Evolutionary conservation across 2,113 vertebrate genomes (phyloP).

Genomic region (Nycticryphes semicollaris): DNA sequence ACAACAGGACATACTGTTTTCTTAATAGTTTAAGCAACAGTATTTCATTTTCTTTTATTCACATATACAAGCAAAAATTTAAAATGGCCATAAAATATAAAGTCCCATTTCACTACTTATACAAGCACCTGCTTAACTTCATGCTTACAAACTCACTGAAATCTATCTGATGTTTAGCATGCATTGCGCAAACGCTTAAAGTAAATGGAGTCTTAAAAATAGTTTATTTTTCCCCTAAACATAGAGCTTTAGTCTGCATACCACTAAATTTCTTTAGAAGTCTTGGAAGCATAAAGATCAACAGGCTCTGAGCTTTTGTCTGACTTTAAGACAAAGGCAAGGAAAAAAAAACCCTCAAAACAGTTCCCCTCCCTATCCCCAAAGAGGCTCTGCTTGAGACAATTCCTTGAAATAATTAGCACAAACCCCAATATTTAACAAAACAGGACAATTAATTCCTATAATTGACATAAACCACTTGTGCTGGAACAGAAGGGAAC

Average conservation of each 20-base stretch:
- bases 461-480: background rate
- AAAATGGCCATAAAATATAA: background rate
- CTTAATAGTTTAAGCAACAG: background rate
- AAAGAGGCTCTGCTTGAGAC: background rate
- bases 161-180: background rate
- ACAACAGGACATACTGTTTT: background rate
- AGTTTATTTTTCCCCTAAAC: conserved; percentile 7
- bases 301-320: background rate
- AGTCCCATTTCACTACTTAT: background rate
- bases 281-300: background rate
- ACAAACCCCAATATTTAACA: background rate
- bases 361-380: background rate
- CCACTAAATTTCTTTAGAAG: background rate
- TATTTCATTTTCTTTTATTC: background rate
- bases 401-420: background rate
- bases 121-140: background rate
- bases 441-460: background rate
- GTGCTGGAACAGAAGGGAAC: conserved; percentile 5
- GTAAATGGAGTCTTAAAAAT: background rate
- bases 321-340: background rate
- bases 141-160: background rate
- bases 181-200: background rate
- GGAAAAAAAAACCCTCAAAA: rapidly evolving
- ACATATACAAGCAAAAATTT: background rate
- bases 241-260: background rate